phyloP scores from a whole-genome alignment of 2,797 vertebrate species.

The Cossypha niveicapilla region DNA sequence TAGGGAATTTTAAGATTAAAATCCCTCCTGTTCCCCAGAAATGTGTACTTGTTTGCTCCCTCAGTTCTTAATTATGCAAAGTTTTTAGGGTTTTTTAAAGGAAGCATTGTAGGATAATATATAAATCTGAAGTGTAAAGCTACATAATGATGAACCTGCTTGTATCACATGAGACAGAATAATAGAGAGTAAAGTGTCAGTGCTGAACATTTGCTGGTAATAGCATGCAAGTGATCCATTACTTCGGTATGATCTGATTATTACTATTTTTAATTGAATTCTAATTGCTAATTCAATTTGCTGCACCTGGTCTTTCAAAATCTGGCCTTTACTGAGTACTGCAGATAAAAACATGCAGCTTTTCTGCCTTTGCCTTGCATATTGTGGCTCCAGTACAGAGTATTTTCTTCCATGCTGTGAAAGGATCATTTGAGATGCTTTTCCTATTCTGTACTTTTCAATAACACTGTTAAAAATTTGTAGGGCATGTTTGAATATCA shows the following conservation, averaged over 20 bases:
- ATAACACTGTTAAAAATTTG: not conserved
- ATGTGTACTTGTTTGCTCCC: not conserved
- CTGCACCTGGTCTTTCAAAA: not conserved
- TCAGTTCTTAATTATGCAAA: not conserved
- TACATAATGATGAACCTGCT: not conserved
- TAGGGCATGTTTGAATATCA: not conserved
- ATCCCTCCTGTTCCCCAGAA: not conserved
- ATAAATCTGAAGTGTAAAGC: not conserved
- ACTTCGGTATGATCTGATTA: not conserved
- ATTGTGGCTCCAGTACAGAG: not conserved
- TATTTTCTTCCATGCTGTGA: not conserved
- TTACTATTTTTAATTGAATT: conserved; percentile 11
- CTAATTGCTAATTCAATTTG: not conserved
- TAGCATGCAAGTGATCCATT: conserved; percentile 31
- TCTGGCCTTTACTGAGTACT: not conserved
- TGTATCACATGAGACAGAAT: not conserved
- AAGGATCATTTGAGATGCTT: conserved; percentile 41
- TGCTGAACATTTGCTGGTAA: not conserved
- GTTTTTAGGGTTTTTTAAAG: not conserved
- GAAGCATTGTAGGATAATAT: not conserved
- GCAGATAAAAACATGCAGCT: not conserved
- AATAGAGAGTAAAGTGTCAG: not conserved
- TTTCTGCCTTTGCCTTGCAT: not conserved
- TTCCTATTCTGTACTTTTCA: not conserved
- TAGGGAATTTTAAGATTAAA: not conserved